phyloP scores from a whole-genome alignment of 2,113 vertebrate genomes.

The Hippopotamus amphibius region DNA sequence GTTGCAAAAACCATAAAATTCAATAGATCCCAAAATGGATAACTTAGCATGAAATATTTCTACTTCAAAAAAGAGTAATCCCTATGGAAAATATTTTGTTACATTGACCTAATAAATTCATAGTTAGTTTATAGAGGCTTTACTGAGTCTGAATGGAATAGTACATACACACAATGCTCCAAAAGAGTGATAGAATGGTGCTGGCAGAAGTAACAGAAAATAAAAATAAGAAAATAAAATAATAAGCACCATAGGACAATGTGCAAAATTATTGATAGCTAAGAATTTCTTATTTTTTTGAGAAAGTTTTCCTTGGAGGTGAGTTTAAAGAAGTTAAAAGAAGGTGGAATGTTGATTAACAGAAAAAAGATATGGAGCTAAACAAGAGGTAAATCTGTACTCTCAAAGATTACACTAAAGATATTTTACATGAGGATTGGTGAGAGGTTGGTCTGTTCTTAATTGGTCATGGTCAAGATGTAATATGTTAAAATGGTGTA shows the following conservation, averaged over 20 bases:
- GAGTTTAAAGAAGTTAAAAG: not conserved
- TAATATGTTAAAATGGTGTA: not conserved
- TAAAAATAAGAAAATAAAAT: not conserved
- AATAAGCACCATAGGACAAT: not conserved
- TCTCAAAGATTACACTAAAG: not conserved
- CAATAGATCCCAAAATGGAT: not conserved
- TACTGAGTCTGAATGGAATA: not conserved
- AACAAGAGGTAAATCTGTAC: not conserved
- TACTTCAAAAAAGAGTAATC: not conserved
- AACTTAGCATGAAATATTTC: not conserved
- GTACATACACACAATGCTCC: rapidly evolving
- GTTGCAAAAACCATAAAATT: not conserved
- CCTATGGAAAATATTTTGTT: not conserved
- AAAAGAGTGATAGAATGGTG: not conserved
- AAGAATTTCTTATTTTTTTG: not conserved
- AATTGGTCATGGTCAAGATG: not conserved
- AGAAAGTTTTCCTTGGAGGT: not conserved
- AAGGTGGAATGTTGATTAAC: not conserved
- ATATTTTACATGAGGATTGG: not conserved
- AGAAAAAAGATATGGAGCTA: not conserved
- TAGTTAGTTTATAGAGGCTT: not conserved
- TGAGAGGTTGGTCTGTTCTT: not conserved
- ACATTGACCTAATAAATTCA: not conserved
- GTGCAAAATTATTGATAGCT: not conserved
- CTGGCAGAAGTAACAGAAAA: not conserved